Evolutionary conservation across 1,140 invertebrate species (phyloP), one percentile per base, ranked within the genome.

Genomic region (Drosophila tristis): DNA sequence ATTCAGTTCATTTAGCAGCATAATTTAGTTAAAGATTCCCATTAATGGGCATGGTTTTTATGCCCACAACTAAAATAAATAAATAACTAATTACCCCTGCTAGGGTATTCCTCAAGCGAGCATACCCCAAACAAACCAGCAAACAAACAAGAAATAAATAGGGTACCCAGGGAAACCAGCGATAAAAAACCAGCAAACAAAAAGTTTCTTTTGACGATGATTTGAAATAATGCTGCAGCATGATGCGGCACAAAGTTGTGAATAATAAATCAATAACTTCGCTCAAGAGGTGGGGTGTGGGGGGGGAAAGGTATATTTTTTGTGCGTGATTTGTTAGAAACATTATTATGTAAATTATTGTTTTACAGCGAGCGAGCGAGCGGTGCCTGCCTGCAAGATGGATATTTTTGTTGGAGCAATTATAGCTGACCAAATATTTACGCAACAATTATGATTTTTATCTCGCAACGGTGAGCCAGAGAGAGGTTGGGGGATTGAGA

Each of bases 311-410:
- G 60, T 16, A 11, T 26, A 57, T 61, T 66, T 68, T 73, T 73
- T 78, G 74, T 71, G 78, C 71, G 75, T 86, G 82, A 86, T 87
- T 86, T 76, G 78, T 84, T 61, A 51, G 51, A 72, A 87, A 77
- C 67, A 84, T 87, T 87, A 87, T 87, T 87, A 87, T 87, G 84
- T 87, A 87, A 87, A 87, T 86, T 81, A 82, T 82, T 68, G 82
- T 73, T 79, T 84, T 73, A 82, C 66, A 84, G 48, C 60, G 62
- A 20, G 20, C 1, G 20, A 20, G 20, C 20, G 20, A 25, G n/a
- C n/a, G n/a, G n/a, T n/a, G n/a, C 23, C 60, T 70, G 60, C 43
- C 70, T 35, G 58, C 55, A 47, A 42, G 54, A 55, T 43, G 61
- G 59, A 79, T 53, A 74, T 78, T 89, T 87, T 64, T 82, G 74